phyloP scores from a whole-genome alignment of 2,797 vertebrate genomes.

The Sus cebifrons region DNA sequence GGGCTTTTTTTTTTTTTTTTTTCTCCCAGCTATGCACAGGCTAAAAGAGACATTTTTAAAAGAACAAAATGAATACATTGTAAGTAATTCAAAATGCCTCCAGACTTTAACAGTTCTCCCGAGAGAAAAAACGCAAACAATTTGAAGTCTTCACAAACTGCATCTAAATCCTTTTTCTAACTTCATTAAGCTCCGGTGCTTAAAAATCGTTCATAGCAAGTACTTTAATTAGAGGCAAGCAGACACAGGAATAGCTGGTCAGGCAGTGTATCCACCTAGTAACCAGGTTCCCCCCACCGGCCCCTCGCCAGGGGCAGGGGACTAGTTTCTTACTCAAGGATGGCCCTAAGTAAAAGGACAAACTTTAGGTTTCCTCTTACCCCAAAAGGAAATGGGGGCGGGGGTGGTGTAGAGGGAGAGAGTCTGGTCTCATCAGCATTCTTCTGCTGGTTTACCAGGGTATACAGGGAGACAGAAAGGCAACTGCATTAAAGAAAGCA shows the following conservation, averaged over 20 bases:
- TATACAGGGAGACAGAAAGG: constrained; percentile 57
- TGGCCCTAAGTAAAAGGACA: background rate
- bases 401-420: background rate
- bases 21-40: constrained; percentile 28
- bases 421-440: constrained; percentile 67
- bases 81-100: constrained; percentile 85
- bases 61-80: constrained; percentile 86
- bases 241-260: constrained; percentile 55
- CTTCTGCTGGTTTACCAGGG: constrained; percentile 12
- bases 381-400: constrained; percentile 3
- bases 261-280: background rate
- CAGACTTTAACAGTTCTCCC: constrained; percentile 87
- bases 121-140: constrained; percentile 87
- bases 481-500: constrained; percentile 48
- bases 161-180: constrained; percentile 90
- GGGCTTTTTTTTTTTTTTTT: constrained; percentile 60
- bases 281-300: background rate
- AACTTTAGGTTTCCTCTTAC: constrained; percentile 32
- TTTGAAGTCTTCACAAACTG: constrained; percentile 88
- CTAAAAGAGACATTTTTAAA: constrained; percentile 80
- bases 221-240: constrained; percentile 89
- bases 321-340: constrained; percentile 40
- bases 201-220: constrained; percentile 89
- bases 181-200: constrained; percentile 91
- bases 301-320: background rate